Conservation (phyloP, 2,113 vertebrate genomes). For the Ochotona princeps region DNA sequence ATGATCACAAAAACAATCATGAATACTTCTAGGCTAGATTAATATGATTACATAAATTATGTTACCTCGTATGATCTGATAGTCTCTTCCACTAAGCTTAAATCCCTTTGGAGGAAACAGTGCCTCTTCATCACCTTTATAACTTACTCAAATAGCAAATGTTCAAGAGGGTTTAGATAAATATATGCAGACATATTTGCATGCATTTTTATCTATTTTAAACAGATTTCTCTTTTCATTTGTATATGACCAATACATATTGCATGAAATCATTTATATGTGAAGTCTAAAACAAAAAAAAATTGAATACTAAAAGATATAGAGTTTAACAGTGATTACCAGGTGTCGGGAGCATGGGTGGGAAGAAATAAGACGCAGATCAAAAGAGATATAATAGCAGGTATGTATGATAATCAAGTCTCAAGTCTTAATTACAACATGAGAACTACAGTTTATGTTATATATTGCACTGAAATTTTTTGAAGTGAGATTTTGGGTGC, state of each 20-base stretch:
- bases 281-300: not conserved
- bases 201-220: not conserved
- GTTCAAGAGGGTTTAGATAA: not conserved
- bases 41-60: slow-evolving; percentile 42
- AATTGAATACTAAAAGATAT: not conserved
- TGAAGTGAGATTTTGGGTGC: not conserved
- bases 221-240: not conserved
- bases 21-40: not conserved
- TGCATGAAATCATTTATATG: not conserved
- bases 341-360: too few relatives aligned
- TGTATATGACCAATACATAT: not conserved
- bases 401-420: not conserved
- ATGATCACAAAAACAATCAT: not conserved
- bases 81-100: not conserved
- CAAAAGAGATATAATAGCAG: not conserved
- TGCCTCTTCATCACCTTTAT: not conserved
- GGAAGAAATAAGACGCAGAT: not conserved
- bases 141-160: not conserved
- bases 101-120: not conserved
- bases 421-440: not conserved
- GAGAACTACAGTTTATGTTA: not conserved
- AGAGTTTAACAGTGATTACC: not conserved
- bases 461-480: not conserved
- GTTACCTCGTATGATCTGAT: not conserved
- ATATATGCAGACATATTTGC: not conserved